Evolutionary conservation across 1,140 invertebrate species (phyloP), one percentile per base, ranked within the genome.

Genomic region (Saccostrea echinata): DNA sequence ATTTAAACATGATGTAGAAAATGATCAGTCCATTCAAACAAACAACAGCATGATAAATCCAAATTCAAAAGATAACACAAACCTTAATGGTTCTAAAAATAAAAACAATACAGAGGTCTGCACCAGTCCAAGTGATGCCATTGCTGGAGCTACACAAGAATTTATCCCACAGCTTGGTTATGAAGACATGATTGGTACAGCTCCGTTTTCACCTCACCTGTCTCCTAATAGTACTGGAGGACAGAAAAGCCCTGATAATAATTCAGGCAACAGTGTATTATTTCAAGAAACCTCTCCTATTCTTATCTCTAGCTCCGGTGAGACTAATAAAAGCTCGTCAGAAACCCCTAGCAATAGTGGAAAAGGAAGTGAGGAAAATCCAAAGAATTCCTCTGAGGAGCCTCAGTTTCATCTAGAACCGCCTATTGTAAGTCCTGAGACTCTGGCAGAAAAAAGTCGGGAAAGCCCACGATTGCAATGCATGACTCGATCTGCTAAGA

Each of bases 261-360:
- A 33, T 76, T 76, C 68, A 16, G 68, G 68, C 16, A 27, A 76
- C 30, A 30, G 16, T 33, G 8, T 76, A 16, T 11, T 33, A 30
- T 16, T 76, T 76, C 68, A 76, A 27, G 68, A 76, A 4, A 76
- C 68, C 24, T 76, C 68, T 30, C 68, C 68, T 12, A 76, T 76
- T 76, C 68, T 76, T 30, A 76, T 76, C 30, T 76, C 68, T 11
- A 76, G 68, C 18, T 76, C 68, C 12, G 68, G 68, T 30, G 68
- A 76, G 68, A 27, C 27, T 33, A 76, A 27, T 76, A 33, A 33
- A 12, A 76, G 68, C 27, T 30, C 68, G 4, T 24, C 24, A 13
- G 24, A 30, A 30, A 30, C 68, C 30, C 68, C 12, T 27, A 33
- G 27, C 13, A 76, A 76, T 13, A 30, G 68, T 30, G 68, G 68